Percentiles rank a stretch among this genome's conserved stretches.
Evolutionary conservation across 2,888 invertebrate genomes (phyloP).

Genomic region (Archips xylosteana): DNA sequence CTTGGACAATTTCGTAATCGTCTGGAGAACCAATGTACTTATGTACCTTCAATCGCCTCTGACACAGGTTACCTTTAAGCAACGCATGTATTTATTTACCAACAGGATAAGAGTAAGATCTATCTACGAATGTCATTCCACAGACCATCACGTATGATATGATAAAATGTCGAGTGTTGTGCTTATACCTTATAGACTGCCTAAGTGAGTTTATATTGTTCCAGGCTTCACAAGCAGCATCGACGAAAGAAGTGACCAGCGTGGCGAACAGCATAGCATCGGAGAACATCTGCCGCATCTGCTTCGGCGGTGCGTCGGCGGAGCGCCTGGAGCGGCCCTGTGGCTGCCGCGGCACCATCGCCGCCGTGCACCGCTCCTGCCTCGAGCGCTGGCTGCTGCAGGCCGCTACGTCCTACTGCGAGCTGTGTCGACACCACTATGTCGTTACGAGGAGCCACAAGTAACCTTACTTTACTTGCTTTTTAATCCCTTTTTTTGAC

Average conservation of each 20-base stretch:
- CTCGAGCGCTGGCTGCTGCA: constrained; percentile 82
- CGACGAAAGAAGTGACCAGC: constrained; percentile 64
- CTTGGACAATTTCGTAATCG: too few species aligned
- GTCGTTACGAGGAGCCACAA: constrained; percentile 77
- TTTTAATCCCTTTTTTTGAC: too few species aligned
- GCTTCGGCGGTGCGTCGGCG: constrained; percentile 78
- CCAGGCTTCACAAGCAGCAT: constrained; percentile 54
- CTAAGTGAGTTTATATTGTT: too few species aligned
- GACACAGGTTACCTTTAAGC: too few species aligned
- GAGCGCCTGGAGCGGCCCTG: constrained; percentile 81
- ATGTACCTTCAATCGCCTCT: too few species aligned
- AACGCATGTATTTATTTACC: too few species aligned
- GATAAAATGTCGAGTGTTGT: too few species aligned
- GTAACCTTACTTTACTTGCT: constrained; percentile 48
- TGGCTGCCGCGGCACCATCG: constrained; percentile 79
- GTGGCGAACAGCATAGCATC: constrained; percentile 62
- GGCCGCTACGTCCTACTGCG: constrained; percentile 79
- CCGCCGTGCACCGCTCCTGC: constrained; percentile 79
- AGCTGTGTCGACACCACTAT: constrained; percentile 79
- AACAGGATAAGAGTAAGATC: neutral
- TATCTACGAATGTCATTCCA: neutral
- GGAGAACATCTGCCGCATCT: constrained; percentile 79
- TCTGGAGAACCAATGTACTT: too few species aligned
- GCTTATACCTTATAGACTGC: too few species aligned
- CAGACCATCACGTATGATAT: too few species aligned